These are phyloP conservation scores for Fregata magnificens DNA, from an alignment of 2,113 vertebrate genomes.

Conservation along the genomic window DNA sequence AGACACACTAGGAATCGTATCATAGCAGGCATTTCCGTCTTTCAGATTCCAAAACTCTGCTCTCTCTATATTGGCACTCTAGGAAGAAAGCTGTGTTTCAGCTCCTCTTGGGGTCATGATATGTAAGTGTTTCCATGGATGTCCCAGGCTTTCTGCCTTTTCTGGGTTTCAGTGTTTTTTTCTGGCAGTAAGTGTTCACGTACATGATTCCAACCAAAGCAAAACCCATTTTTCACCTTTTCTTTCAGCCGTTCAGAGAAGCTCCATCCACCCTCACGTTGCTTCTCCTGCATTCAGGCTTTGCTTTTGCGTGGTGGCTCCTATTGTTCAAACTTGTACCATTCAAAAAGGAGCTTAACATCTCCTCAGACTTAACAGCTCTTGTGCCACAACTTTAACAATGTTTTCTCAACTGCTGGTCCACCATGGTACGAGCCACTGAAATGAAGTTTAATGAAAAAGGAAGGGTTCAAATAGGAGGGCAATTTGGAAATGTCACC, in stretches of 20 bases:
- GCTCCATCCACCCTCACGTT: rapidly evolving
- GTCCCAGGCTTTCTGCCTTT: neutral
- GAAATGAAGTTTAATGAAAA: neutral
- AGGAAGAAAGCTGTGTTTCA: neutral
- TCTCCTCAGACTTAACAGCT: neutral
- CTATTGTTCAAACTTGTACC: neutral
- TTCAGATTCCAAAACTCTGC: neutral
- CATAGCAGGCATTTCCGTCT: neutral
- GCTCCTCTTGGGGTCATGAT: neutral
- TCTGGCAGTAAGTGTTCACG: neutral
- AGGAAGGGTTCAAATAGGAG: neutral
- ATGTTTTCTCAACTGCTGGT: neutral
- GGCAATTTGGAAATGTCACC: neutral
- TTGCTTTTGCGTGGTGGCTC: neutral
- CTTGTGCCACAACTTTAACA: neutral
- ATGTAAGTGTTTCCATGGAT: neutral
- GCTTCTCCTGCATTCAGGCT: neutral
- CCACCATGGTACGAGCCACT: neutral
- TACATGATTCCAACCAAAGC: neutral
- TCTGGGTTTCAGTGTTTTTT: neutral
- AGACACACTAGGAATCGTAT: neutral
- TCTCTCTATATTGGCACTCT: neutral
- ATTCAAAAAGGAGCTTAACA: neutral
- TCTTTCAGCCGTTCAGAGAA: neutral
- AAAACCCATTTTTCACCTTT: neutral